Base-by-base conservation (phyloP, 2,113 vertebrate species). In the Urocitellus parryii region DNA sequence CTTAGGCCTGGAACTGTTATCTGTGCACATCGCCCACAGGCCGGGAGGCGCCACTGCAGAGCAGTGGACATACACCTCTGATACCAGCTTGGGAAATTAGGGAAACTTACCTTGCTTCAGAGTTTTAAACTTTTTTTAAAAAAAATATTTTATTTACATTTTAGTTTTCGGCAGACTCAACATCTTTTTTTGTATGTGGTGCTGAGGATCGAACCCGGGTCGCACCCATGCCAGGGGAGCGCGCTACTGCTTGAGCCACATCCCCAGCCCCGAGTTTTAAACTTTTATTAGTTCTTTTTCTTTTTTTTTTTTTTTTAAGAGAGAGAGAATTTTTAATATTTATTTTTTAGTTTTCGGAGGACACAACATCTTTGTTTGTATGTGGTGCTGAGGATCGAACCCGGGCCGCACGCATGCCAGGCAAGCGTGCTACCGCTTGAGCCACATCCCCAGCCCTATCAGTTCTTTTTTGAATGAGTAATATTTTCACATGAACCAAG, bases 1-100 rank as follows among this genome's bases (percentile, higher is more conserved):
- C 74, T 68, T 29, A 67, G 11, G 27, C 3, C 11, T 48, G 63
- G 14, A 17, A 10, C 68, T 79, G 45, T 58, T 53, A 4, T 24
- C 16, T n/a, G 1, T 6, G 29, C 8, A 18, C 0, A 32, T 18
- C 13, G 7, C 4, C 22, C 1, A 2, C n/a, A 25, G 53, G 17
- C 86, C 48, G 34, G 53, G 63, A 61, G 51, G 20, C n/a, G 18
- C 89, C 2, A 1, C 1, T 0, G 37, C 48, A 25, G 45, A 24
- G 48, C 48, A 27, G n/a, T 56, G 73, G 86, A 53, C 76, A 94
- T 72, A 86, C 68, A 53, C 27, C 32, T 88, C 32, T 29, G 27
- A 45, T 63, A 58, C 8, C 18, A 58, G 74, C 51, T 37, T 76
- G 3, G 8, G 32, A 96, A 81, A 16, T 82, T 37, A 73, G 24